Conservation (phyloP, 2,797 vertebrate genomes). For the Mormyrops boulengeri region DNA sequence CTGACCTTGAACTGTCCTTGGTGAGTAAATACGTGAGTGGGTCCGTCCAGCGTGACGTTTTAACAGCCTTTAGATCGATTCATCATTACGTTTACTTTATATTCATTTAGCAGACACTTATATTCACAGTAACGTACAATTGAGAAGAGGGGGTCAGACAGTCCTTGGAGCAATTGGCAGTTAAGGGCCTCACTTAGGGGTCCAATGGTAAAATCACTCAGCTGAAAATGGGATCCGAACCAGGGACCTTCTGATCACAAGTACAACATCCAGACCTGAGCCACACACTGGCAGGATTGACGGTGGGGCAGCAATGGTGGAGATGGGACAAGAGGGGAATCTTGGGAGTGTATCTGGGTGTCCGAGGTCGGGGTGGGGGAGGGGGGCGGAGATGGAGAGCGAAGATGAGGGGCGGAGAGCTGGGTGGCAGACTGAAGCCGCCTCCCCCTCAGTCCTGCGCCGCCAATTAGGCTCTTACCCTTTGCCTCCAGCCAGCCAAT, state of each 20-base stretch:
- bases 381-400: neutral
- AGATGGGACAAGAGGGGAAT: neutral
- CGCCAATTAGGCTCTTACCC: neutral
- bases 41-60: neutral
- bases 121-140: neutral
- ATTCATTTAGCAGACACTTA: neutral
- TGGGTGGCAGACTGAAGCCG: neutral
- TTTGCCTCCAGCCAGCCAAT: neutral
- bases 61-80: neutral
- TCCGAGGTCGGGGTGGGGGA: neutral
- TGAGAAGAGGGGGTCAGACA: neutral
- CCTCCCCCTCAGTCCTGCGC: neutral
- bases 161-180: neutral
- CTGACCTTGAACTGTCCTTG: conserved; percentile 2
- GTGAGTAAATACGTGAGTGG: neutral
- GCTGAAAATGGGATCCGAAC: neutral
- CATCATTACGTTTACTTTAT: neutral
- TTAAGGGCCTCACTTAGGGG: neutral
- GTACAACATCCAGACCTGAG: neutral
- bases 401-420: neutral
- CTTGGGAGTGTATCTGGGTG: neutral
- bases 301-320: neutral
- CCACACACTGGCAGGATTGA: neutral
- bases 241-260: neutral
- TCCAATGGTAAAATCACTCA: neutral